These are phyloP conservation scores for Chelonus insularis DNA, from an alignment of 1,140 invertebrate species.

Conservation along the genomic window DNA sequence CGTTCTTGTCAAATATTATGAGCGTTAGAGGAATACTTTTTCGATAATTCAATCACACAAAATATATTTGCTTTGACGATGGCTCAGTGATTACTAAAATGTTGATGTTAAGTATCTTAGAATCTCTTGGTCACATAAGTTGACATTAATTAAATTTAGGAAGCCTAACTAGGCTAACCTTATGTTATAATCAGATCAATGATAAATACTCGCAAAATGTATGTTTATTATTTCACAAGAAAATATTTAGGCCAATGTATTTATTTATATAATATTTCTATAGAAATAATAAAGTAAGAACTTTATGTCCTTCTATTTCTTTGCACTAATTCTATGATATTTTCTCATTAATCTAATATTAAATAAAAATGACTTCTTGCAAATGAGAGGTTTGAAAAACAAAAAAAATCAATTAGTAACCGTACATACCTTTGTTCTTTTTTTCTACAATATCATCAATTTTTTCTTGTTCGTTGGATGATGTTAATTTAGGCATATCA, in stretches of 20 bases:
- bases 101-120: too few species aligned
- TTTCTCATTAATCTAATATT: too few species aligned
- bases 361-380: too few species aligned
- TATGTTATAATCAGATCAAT: not conserved
- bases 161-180: too few species aligned
- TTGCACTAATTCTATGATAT: too few species aligned
- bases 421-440: slow-evolving; percentile 51
- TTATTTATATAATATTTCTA: not conserved
- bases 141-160: too few species aligned
- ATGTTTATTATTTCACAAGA: slow-evolving; percentile 6
- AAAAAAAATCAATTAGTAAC: not conserved
- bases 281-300: not conserved
- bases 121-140: too few species aligned
- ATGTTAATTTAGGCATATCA: slow-evolving; percentile 51
- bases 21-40: too few species aligned
- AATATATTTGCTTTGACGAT: not conserved
- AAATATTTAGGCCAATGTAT: not conserved
- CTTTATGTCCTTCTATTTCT: too few species aligned
- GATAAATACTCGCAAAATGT: slow-evolving; percentile 6
- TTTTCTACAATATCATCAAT: slow-evolving; percentile 52
- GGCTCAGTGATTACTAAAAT: not conserved
- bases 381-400: slow-evolving; percentile 5
- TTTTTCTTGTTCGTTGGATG: slow-evolving; percentile 51
- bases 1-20: too few species aligned
- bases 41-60: slow-evolving; percentile 27